Evolutionary conservation across 1,140 invertebrate genomes (phyloP), one percentile per base, ranked within the genome.

Genomic region (Aphaenogaster ashmeadi): DNA sequence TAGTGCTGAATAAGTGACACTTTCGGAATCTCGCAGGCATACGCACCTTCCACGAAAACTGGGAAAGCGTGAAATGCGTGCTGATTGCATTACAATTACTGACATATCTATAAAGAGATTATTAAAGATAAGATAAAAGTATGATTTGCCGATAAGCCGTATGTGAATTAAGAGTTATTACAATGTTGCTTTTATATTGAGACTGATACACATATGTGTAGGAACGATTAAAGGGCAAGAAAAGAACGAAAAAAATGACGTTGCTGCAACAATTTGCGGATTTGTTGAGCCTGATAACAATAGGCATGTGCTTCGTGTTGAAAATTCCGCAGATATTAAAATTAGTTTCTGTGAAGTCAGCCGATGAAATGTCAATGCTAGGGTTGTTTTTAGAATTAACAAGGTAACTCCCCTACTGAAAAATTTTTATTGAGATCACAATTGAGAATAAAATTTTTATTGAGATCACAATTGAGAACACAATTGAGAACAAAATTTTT

Each of bases 311-410:
- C 94, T 95, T 97, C 50, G 95, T 97, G 81, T 93, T 97, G 88
- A 98, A 98, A 96, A 95, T 97, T 69, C 97, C 97, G 3, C 97
- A 98, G 95, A 97, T 98, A 87, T 92, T 96, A 64, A 96, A 96
- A 86, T 92, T 98, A 66, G 87, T 96, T 58, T 95, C 96, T 86
- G 92, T 96, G 44, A 96, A 97, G 93, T 96, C 96, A 58, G 96
- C 96, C 11, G 95, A 95, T 87, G 97, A 97, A 36, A 96, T 98
- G 27, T 97, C 96, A 88, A 89, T 97, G 72, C 92, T 96, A 86
- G 96, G 97, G 56, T 94, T 98, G 85, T 87, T 97, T 21, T 95
- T 97, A 95, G 97, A 97, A 94, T 94, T 97, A 27, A 95, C 94
- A 74, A 97, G 97, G 97, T 97, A 95, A 94, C 86, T 89, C 80